Evolutionary conservation across 2,888 invertebrate species (phyloP).

Genomic region (Pecten maximus): DNA sequence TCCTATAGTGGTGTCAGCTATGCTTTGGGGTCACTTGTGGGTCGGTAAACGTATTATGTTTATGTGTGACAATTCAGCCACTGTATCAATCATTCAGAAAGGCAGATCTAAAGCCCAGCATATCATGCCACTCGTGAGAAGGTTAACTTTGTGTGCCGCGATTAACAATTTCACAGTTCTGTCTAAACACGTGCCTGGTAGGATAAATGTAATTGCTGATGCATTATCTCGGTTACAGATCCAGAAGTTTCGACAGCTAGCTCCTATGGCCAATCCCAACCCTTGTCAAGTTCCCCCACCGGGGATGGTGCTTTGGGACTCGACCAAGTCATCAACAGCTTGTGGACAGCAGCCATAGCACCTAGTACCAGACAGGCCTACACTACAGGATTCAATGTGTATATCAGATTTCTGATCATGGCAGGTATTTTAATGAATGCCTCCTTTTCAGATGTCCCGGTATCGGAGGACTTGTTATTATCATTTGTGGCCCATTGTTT

Average conservation of each 20-base stretch:
- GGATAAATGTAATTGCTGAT: constrained; percentile 9
- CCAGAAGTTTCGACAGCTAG: neutral
- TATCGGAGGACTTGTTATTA: neutral
- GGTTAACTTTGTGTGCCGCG: constrained; percentile 40
- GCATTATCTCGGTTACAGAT: constrained; percentile 35
- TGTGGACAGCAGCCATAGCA: neutral
- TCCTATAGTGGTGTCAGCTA: constrained; percentile 52
- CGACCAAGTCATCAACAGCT: neutral
- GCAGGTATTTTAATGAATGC: neutral
- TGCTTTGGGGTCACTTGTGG: constrained; percentile 50
- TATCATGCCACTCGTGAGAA: constrained; percentile 48
- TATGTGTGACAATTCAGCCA: constrained; percentile 51
- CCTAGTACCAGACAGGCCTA: neutral
- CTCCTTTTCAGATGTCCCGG: neutral
- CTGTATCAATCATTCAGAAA: constrained; percentile 49
- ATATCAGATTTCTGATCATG: neutral
- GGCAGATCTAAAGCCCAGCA: constrained; percentile 42
- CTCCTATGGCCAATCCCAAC: neutral
- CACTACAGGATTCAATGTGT: constrained; percentile 6
- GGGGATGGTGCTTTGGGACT: constrained; percentile 5
- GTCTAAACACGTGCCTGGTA: constrained; percentile 35
- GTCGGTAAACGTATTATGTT: constrained; percentile 45
- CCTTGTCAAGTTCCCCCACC: neutral
- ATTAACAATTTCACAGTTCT: neutral
- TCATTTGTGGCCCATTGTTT: neutral